Evolutionary conservation across 2,113 vertebrate genomes (phyloP).

Genomic region (Entomyzon cyanotis): DNA sequence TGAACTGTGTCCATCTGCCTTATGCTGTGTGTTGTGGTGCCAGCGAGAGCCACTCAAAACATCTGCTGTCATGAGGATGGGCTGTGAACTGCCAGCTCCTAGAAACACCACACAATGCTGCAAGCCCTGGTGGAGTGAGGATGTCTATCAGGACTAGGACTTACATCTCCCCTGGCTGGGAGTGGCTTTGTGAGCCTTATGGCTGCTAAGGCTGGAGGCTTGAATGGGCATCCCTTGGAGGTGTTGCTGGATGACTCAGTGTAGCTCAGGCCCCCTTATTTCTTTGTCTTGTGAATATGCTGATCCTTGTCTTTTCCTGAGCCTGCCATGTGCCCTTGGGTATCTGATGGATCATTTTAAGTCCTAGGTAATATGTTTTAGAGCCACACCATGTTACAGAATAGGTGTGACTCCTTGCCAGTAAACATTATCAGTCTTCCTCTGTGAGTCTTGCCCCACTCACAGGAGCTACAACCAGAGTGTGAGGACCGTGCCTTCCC

Average conservation of each 20-base stretch:
- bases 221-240: neutral
- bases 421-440: neutral
- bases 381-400: neutral
- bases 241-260: neutral
- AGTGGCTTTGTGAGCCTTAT: neutral
- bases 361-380: neutral
- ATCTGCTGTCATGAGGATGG: accelerated
- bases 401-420: neutral
- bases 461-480: neutral
- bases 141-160: neutral
- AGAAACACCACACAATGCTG: neutral
- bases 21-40: accelerated
- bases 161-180: neutral
- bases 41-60: neutral
- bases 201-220: neutral
- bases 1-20: neutral
- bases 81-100: accelerated
- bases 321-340: neutral
- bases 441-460: neutral
- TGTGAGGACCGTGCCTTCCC: neutral
- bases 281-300: neutral
- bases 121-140: neutral
- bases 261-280: neutral
- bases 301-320: neutral
- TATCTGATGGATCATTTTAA: neutral